Evolutionary conservation across 1,140 invertebrate genomes (phyloP).

Genomic region (Whitmania pigra): DNA sequence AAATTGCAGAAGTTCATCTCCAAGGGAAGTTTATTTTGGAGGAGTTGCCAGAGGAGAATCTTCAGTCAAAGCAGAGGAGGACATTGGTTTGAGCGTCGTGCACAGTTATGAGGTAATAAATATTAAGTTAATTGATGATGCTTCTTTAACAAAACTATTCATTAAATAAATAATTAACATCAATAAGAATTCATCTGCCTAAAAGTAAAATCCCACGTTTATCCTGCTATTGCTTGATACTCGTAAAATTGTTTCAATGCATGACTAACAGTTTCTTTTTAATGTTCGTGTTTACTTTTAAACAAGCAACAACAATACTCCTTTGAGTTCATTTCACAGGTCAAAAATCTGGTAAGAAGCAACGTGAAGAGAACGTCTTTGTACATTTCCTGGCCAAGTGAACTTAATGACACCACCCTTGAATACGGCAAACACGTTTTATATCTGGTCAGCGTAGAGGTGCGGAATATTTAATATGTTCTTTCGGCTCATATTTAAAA

Average conservation of each 20-base stretch:
- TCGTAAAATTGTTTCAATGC: too few species aligned
- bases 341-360: constrained; percentile 70
- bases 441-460: neutral
- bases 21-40: constrained; percentile 71
- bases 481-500: neutral
- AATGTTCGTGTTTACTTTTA: too few species aligned
- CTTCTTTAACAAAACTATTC: too few species aligned
- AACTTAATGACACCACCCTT: constrained; percentile 34
- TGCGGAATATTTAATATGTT: neutral
- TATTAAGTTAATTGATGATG: too few species aligned
- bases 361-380: constrained; percentile 62
- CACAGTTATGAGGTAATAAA: constrained; percentile 65
- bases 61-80: constrained; percentile 64
- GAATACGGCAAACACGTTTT: neutral
- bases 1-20: constrained; percentile 50
- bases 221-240: too few species aligned
- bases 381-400: constrained; percentile 72
- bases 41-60: constrained; percentile 67
- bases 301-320: neutral
- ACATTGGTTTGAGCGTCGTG: constrained; percentile 67
- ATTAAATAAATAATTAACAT: too few species aligned
- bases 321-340: constrained; percentile 28
- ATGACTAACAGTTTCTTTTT: too few species aligned
- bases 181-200: too few species aligned
- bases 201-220: too few species aligned